phyloP scores from a whole-genome alignment of 2,113 vertebrate genomes.

The Sarotherodon lohbergeri region DNA sequence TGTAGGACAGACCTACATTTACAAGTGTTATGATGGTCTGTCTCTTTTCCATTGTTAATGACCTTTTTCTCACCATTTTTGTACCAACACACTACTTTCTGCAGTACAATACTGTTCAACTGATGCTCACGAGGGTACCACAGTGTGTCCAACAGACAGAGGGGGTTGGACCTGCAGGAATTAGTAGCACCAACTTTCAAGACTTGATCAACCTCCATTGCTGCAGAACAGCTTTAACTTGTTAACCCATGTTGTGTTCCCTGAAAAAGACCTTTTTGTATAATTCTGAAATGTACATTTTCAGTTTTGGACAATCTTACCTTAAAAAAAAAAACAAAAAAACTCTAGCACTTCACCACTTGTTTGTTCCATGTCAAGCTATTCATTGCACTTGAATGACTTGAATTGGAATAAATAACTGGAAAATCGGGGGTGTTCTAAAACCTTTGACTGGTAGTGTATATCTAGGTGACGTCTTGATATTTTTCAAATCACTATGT shows the following conservation, averaged over 20 bases:
- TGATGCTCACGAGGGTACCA: fast-evolving
- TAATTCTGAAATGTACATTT: neutral
- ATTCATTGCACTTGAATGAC: neutral
- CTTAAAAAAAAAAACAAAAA: neutral
- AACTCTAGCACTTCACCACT: neutral
- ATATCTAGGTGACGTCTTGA: neutral
- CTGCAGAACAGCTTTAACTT: neutral
- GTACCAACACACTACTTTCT: neutral
- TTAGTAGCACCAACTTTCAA: neutral
- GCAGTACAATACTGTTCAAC: neutral
- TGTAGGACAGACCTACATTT: neutral
- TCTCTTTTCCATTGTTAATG: neutral
- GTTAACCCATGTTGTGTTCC: neutral
- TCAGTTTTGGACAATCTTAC: neutral
- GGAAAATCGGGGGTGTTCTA: neutral
- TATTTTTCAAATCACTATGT: neutral
- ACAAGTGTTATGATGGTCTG: neutral
- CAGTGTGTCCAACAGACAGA: neutral
- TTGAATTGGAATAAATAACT: neutral
- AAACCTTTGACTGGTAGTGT: neutral
- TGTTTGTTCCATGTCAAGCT: neutral
- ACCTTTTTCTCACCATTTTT: fast-evolving
- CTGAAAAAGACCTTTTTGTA: neutral
- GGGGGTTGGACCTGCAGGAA: neutral
- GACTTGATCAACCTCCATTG: neutral